Evolutionary conservation across 2,113 vertebrate genomes (phyloP).

Genomic region (Phalacrocorax brasilianus): DNA sequence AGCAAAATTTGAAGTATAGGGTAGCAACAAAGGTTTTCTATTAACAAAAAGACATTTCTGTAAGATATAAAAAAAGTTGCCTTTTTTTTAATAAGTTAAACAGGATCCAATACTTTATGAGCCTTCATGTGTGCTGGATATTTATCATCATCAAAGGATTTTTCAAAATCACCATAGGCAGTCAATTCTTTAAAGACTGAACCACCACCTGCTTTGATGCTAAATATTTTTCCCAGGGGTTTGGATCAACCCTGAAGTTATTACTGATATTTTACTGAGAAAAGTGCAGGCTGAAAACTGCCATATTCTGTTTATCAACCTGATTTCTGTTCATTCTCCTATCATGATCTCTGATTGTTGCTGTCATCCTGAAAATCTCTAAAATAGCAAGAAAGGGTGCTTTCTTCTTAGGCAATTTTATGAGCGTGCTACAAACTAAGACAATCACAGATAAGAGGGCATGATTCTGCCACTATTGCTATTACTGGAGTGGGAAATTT

Average conservation of each 20-base stretch:
- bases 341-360: not conserved
- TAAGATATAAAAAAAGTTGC: not conserved
- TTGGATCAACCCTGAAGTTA: conserved; percentile 18
- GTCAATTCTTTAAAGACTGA: not conserved
- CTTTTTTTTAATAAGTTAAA: not conserved
- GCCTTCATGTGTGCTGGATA: not conserved
- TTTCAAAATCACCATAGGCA: not conserved
- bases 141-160: conserved; percentile 6
- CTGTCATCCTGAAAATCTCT: not conserved
- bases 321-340: not conserved
- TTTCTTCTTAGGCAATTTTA: not conserved
- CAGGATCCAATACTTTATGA: not conserved
- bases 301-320: not conserved
- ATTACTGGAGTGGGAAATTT: not conserved
- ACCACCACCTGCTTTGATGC: not conserved
- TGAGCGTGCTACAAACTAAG: not conserved
- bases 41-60: not conserved
- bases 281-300: conserved; percentile 4
- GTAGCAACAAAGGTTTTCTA: not conserved
- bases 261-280: not conserved
- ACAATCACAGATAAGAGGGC: not conserved
- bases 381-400: not conserved
- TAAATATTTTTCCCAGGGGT: not conserved
- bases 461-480: not conserved
- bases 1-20: not conserved